Evolutionary conservation across 1,140 invertebrate species (phyloP).

Genomic region (Asbolus verrucosus): DNA sequence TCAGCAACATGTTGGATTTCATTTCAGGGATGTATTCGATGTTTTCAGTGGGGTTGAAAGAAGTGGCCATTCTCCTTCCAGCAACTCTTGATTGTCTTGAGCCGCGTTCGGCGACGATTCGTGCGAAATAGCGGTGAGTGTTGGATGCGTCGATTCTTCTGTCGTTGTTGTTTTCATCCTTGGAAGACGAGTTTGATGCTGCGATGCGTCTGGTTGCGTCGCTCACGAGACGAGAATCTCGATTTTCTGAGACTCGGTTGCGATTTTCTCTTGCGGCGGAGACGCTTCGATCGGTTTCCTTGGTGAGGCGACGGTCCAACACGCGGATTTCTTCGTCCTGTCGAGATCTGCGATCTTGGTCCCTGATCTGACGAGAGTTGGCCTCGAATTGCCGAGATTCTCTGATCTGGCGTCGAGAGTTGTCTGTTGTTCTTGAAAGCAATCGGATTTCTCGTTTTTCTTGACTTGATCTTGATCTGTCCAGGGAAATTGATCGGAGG

Average conservation of each 20-base stretch:
- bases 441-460: conserved; percentile 1
- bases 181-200: conserved; percentile 12
- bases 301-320: neutral
- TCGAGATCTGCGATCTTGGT: neutral
- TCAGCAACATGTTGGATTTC: conserved; percentile 5
- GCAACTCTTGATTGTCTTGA: conserved; percentile 3
- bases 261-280: neutral
- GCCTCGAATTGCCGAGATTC: too few species aligned
- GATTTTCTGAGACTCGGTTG: neutral
- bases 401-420: too few species aligned
- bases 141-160: too few species aligned
- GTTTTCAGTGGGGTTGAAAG: conserved; percentile 25
- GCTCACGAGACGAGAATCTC: neutral
- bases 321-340: neutral
- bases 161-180: conserved; percentile 23
- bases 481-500: conserved; percentile 5
- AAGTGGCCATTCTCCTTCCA: conserved; percentile 43
- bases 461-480: neutral
- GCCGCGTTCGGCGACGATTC: neutral
- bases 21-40: conserved; percentile 30
- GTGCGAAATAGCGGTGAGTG: too few species aligned
- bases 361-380: too few species aligned
- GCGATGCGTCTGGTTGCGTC: conserved; percentile 13
- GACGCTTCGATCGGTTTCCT: neutral
- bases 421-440: neutral